phyloP scores from a whole-genome alignment of 2,888 invertebrate species.

The Hedya salicella region DNA sequence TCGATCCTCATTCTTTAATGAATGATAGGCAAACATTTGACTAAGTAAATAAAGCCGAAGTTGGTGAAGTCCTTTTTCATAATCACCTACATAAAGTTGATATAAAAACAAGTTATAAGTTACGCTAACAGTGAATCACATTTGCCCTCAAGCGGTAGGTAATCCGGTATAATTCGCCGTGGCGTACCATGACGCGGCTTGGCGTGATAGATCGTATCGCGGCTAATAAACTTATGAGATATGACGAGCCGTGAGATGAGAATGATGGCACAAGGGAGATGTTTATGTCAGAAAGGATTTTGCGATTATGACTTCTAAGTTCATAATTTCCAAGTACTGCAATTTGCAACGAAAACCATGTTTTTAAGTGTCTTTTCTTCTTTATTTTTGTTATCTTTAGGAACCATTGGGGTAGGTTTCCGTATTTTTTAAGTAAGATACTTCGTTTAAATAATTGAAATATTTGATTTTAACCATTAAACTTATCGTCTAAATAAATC shows the following conservation, averaged over 20 bases:
- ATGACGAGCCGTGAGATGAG: slow-evolving; percentile 48
- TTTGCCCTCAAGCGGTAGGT: slow-evolving; percentile 37
- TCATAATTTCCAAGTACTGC: background rate
- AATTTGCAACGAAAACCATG: background rate
- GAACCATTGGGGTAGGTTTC: too few species aligned
- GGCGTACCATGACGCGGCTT: slow-evolving; percentile 25
- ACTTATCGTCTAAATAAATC: too few species aligned
- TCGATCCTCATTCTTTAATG: too few species aligned
- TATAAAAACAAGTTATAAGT: background rate
- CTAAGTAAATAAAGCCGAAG: too few species aligned
- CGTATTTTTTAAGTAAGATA: too few species aligned
- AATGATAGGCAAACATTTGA: too few species aligned
- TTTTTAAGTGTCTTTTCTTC: too few species aligned
- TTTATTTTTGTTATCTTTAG: too few species aligned
- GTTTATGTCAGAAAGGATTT: slow-evolving; percentile 19
- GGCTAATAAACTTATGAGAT: slow-evolving; percentile 43
- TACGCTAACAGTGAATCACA: slow-evolving; percentile 51
- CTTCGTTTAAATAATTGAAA: too few species aligned
- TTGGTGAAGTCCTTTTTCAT: too few species aligned
- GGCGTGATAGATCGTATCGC: slow-evolving; percentile 49
- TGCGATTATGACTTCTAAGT: slow-evolving; percentile 14
- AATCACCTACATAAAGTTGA: background rate
- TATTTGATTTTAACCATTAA: too few species aligned
- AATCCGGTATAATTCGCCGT: slow-evolving; percentile 48
- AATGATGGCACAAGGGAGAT: slow-evolving; percentile 28